phyloP scores from a whole-genome alignment of 2,113 vertebrate species.

The Tonatia bakeri region DNA sequence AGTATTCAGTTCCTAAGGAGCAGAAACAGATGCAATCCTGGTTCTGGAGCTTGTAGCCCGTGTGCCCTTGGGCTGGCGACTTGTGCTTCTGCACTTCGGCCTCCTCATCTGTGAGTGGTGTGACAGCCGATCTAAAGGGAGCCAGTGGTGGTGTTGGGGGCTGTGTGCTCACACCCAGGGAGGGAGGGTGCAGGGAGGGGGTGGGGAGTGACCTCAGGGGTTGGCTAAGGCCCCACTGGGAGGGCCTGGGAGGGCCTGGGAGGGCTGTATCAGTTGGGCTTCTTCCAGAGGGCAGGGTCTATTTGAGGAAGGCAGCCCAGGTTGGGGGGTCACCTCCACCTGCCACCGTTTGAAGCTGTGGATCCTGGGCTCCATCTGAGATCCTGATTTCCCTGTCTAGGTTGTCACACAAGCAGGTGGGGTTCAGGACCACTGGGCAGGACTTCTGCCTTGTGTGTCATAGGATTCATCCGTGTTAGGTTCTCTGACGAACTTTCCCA shows the following conservation, averaged over 20 bases:
- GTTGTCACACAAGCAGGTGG: not conserved
- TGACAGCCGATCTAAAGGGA: too few species aligned
- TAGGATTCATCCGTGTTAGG: rapidly evolving
- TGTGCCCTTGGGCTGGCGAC: too few species aligned
- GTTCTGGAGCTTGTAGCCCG: not conserved
- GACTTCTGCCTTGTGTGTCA: not conserved
- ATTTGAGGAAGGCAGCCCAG: not conserved
- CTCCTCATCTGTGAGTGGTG: not conserved
- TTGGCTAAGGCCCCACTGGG: not conserved
- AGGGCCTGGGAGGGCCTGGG: not conserved
- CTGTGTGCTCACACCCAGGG: not conserved
- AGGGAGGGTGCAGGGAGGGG: not conserved
- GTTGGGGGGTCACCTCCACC: not conserved
- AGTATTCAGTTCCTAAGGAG: not conserved
- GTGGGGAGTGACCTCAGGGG: rapidly evolving
- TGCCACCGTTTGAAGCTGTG: not conserved
- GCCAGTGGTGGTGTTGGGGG: not conserved
- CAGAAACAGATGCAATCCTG: not conserved
- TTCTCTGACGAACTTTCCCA: rapidly evolving
- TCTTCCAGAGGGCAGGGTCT: not conserved
- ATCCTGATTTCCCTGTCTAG: not conserved
- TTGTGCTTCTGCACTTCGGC: too few species aligned
- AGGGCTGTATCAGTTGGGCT: not conserved
- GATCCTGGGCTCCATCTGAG: not conserved
- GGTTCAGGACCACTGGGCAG: not conserved